phyloP scores from a whole-genome alignment of 2,888 invertebrate species.

The Saturnia japonica region DNA sequence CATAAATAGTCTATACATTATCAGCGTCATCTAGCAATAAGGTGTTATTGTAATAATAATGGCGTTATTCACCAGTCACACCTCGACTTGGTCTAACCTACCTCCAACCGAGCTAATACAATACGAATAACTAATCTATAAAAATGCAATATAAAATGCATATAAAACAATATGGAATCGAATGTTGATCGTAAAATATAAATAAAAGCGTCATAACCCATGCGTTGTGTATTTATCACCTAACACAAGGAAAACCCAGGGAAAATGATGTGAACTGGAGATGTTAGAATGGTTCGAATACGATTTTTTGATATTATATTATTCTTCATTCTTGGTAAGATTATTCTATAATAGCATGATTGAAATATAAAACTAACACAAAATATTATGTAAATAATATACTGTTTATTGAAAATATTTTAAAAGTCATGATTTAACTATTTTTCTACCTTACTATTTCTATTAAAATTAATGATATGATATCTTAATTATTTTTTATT shows the following conservation, averaged over 20 bases:
- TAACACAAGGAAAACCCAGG: not conserved
- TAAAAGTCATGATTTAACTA: too few relatives aligned
- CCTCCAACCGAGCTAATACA: not conserved
- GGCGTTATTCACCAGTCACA: not conserved
- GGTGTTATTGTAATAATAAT: not conserved
- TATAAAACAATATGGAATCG: constrained; percentile 19
- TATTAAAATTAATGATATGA: too few relatives aligned
- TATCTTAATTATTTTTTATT: too few relatives aligned
- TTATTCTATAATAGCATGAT: not conserved
- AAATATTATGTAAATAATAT: too few relatives aligned
- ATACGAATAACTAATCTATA: not conserved
- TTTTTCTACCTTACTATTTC: too few relatives aligned
- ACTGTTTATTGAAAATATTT: too few relatives aligned
- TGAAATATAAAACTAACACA: not conserved
- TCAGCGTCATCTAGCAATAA: not conserved
- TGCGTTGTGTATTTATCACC: not conserved
- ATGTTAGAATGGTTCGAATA: not conserved
- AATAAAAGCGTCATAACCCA: constrained; percentile 10
- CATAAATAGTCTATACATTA: not conserved
- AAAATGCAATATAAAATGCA: constrained; percentile 23
- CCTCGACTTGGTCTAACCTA: not conserved
- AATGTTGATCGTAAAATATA: constrained; percentile 7
- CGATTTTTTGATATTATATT: not conserved
- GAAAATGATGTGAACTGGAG: not conserved
- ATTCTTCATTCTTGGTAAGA: constrained; percentile 1